Evolutionary conservation across 2,797 vertebrate genomes (phyloP), one percentile per base, ranked within the genome.

Genomic region (Notolepis coatsorum): DNA sequence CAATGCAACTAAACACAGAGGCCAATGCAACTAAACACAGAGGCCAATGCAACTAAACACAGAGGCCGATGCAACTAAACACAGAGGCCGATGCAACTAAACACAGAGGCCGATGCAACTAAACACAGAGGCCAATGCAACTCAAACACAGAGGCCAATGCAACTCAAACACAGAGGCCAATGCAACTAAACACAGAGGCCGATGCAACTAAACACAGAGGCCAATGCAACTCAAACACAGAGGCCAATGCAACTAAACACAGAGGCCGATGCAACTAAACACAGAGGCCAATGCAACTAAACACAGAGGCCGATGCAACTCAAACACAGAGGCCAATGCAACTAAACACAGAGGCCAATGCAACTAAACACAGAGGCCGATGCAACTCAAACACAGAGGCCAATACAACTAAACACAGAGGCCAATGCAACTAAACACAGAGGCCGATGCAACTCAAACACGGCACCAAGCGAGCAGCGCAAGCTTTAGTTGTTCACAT

Each of bases 401-500:
- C 58, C 23, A 43, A 62, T 47, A 61, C 8, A 4, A 47, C 25
- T 43, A 61, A 55, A 63, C 30, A 5, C 54, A 17, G 52, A 73
- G 48, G 55, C 45, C 54, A 37, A 55, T 47, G 5, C 35, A 54
- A 50, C 55, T 67, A 56, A 55, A 63, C 30, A 5, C 54, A 17
- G 52, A 73, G 48, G 55, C 45, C 54, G 33, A 55, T 47, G 5
- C 35, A 54, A 50, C 55, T 67, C 62, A 68, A 61, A n/a, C n/a
- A n/a, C 61, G 54, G 60, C 18, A 7, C 57, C 2, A 23, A 69
- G 54, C 12, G 7, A 70, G 28, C 35, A 33, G 67, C 42, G 53
- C 49, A 39, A n/a, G 68, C 67, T 80, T 79, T 50, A 58, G 10
- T 54, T 35, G 58, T 52, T 67, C 48, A 68, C 70, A 69, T 81